Conservation (phyloP, 2,797 vertebrate genomes). For the Sebastolobus alascanus region DNA sequence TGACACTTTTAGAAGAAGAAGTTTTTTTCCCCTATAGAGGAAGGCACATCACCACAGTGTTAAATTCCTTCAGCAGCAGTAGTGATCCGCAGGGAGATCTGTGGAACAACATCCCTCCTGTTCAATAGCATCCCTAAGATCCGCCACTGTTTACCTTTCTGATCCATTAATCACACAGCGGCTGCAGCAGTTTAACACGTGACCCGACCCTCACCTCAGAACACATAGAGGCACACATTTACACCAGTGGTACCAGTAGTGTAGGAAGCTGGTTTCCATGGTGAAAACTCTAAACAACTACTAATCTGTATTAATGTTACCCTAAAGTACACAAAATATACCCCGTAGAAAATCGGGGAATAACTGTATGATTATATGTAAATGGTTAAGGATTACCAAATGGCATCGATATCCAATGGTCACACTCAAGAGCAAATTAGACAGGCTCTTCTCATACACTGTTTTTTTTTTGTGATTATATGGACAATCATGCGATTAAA, state of each 20-base stretch:
- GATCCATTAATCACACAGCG: conserved; percentile 61
- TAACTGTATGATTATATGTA: no score
- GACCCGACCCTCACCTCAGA: conserved; percentile 38
- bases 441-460: no score
- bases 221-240: conserved; percentile 3
- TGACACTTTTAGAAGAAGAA: conserved; percentile 2
- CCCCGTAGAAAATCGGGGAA: no score
- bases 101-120: conserved; percentile 44
- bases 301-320: no score
- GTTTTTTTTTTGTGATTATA: no score
- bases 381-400: no score
- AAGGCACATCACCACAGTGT: conserved; percentile 37
- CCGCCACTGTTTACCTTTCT: conserved; percentile 45
- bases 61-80: conserved; percentile 57
- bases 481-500: no score
- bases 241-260: not conserved
- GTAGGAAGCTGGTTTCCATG: not conserved
- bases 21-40: not conserved
- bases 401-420: no score
- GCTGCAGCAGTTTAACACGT: conserved; percentile 24
- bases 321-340: no score
- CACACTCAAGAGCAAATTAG: no score
- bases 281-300: not conserved
- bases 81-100: conserved; percentile 26
- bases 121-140: conserved; percentile 38